Evolutionary conservation across 2,888 invertebrate genomes (phyloP).

Genomic region (Dioctria rufipes): DNA sequence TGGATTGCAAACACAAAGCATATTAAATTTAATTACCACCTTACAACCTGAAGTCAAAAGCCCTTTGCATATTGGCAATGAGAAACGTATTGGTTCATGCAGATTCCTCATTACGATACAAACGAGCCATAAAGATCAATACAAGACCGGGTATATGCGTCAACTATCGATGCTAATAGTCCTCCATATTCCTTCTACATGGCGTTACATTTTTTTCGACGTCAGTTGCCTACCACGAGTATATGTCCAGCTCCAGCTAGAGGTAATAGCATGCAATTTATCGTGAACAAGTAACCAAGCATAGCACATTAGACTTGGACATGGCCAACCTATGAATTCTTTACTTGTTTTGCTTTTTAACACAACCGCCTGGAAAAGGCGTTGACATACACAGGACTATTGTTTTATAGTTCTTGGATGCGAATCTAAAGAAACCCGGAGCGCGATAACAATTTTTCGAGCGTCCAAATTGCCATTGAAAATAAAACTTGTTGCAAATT

Average conservation of each 20-base stretch:
- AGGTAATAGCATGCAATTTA: slow-evolving; percentile 27
- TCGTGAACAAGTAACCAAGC: slow-evolving; percentile 3
- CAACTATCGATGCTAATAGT: slow-evolving; percentile 12
- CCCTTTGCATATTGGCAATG: slow-evolving; percentile 4
- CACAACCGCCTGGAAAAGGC: slow-evolving; percentile 4
- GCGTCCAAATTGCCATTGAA: too few species aligned
- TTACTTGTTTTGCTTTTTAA: background rate
- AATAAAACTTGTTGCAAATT: too few species aligned
- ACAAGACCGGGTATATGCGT: slow-evolving; percentile 9
- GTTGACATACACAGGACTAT: slow-evolving; percentile 1
- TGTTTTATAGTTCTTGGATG: slow-evolving; percentile 12
- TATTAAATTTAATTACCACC: too few species aligned
- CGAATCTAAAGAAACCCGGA: too few species aligned
- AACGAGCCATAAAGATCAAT: slow-evolving; percentile 30
- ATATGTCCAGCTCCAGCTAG: slow-evolving; percentile 1
- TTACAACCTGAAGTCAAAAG: slow-evolving; percentile 1
- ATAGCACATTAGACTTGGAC: slow-evolving; percentile 20
- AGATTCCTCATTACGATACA: slow-evolving; percentile 28
- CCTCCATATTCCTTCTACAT: slow-evolving; percentile 12
- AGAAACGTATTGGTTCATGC: background rate
- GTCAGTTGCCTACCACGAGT: background rate
- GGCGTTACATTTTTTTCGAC: slow-evolving; percentile 19
- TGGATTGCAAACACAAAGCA: too few species aligned
- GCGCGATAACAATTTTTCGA: too few species aligned
- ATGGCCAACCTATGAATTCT: background rate